phyloP scores from a whole-genome alignment of 2,797 vertebrate species.

The Tragelaphus oryx region DNA sequence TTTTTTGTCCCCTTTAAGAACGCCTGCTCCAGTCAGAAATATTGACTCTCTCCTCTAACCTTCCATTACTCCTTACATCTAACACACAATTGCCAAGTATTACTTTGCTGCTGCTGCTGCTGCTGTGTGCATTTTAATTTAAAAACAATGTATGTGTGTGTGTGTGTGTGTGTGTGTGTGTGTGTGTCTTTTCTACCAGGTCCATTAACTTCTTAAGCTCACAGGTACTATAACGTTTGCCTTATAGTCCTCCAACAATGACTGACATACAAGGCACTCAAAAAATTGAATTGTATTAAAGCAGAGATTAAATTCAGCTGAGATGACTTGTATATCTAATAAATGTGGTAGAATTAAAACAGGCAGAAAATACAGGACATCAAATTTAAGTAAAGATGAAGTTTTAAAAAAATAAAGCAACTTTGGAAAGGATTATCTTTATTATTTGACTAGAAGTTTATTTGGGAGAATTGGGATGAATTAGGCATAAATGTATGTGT shows the following conservation, averaged over 20 bases:
- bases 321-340: neutral
- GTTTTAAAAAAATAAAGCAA: neutral
- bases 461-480: neutral
- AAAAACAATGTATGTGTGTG: neutral
- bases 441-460: neutral
- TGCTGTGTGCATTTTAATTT: too few relatives aligned
- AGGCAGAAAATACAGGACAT: neutral
- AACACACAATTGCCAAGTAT: neutral
- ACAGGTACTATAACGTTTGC: neutral
- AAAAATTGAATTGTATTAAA: neutral
- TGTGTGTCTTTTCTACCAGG: neutral
- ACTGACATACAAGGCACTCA: neutral
- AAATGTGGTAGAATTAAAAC: neutral
- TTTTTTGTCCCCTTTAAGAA: neutral
- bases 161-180: accelerated
- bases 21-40: neutral
- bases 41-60: neutral
- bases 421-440: neutral
- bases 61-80: neutral
- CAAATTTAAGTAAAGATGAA: neutral
- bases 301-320: neutral
- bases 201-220: neutral
- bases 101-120: neutral
- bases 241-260: neutral
- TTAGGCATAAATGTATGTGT: neutral